Percentiles rank a stretch among this genome's conserved stretches.
Evolutionary conservation across 1,140 invertebrate species (phyloP).

Genomic region (Aphaenogaster ashmeadi): DNA sequence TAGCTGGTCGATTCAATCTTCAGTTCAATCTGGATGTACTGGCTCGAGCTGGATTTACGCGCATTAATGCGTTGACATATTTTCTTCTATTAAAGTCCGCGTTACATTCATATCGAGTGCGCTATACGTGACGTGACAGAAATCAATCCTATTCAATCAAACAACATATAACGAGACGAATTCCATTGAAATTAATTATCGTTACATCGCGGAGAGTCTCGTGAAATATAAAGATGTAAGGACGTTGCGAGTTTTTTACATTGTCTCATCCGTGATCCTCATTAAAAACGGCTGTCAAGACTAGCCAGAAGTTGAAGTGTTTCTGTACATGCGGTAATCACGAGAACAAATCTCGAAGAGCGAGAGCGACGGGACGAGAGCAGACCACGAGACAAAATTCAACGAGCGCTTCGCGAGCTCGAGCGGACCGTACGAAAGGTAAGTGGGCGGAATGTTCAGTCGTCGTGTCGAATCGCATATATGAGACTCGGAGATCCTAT

Average conservation of each 20-base stretch:
- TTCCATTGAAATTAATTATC: slow-evolving; percentile 57
- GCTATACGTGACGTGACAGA: background rate
- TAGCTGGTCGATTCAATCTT: slow-evolving; percentile 26
- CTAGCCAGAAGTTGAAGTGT: slow-evolving; percentile 38
- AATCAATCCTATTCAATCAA: background rate
- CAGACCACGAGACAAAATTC: slow-evolving; percentile 60
- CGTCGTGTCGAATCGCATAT: slow-evolving; percentile 73
- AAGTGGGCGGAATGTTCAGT: slow-evolving; percentile 84
- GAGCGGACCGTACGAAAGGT: slow-evolving; percentile 45
- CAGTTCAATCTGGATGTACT: background rate
- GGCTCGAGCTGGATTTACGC: background rate
- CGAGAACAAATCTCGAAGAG: slow-evolving; percentile 63
- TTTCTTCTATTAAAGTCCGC: slow-evolving; percentile 4
- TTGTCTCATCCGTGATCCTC: slow-evolving; percentile 48
- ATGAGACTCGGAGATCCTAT: slow-evolving; percentile 82
- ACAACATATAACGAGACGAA: background rate
- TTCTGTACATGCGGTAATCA: slow-evolving; percentile 54
- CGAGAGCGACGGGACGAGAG: background rate
- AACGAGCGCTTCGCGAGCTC: slow-evolving; percentile 39
- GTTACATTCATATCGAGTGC: background rate
- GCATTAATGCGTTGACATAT: background rate
- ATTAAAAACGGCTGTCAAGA: slow-evolving; percentile 52
- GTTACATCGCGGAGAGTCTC: slow-evolving; percentile 1
- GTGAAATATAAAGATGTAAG: background rate
- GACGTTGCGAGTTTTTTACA: background rate